Percentiles rank a stretch among this genome's conserved stretches.
These are phyloP conservation scores for Ooceraea biroi DNA, from an alignment of 1,140 invertebrate species.

Conservation along the genomic window DNA sequence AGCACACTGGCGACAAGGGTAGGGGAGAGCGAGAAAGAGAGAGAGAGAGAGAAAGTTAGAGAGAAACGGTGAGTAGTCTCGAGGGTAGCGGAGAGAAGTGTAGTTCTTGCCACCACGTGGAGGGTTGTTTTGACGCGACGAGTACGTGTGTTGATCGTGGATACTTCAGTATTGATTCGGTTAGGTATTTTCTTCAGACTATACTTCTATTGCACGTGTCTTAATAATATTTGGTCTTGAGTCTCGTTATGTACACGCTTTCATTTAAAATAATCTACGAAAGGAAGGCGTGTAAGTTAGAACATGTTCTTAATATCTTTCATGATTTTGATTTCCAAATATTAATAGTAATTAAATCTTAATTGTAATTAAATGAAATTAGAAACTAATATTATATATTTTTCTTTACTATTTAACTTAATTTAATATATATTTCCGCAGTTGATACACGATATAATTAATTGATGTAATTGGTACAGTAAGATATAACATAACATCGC, in stretches of 20 bases:
- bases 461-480: neutral
- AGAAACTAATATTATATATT: neutral
- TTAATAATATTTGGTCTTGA: neutral
- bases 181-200: neutral
- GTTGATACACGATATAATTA: neutral
- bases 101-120: constrained; percentile 24
- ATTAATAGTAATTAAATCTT: neutral
- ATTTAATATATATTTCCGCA: constrained; percentile 2
- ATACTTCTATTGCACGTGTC: neutral
- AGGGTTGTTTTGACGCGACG: constrained; percentile 61
- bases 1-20: constrained; percentile 47
- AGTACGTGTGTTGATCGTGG: neutral
- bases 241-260: neutral
- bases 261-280: neutral
- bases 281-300: neutral
- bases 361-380: neutral
- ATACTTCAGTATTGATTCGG: constrained; percentile 29
- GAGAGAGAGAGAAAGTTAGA: constrained; percentile 24
- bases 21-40: constrained; percentile 49
- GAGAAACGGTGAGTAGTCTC: constrained; percentile 13
- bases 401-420: neutral
- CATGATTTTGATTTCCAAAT: neutral
- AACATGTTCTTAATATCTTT: neutral
- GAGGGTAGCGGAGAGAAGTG: constrained; percentile 27
- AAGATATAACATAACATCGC: neutral